phyloP scores from a whole-genome alignment of 1,140 invertebrate genomes.

The Drosophila kanapiae region DNA sequence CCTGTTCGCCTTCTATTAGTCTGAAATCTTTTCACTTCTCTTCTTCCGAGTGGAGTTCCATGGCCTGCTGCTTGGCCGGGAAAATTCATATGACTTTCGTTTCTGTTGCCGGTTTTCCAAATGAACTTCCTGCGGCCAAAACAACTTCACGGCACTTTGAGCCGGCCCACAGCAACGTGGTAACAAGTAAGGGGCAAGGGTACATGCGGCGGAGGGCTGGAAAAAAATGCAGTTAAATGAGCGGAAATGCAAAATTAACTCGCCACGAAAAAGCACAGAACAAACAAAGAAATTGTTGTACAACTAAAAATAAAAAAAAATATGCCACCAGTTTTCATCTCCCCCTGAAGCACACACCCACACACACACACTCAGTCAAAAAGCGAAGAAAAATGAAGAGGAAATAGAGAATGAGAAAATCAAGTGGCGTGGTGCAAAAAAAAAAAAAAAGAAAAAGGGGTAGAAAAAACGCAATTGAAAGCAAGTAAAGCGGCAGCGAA shows the following conservation, averaged over 20 bases:
- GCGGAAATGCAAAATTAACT: constrained; percentile 83
- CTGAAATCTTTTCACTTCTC: constrained; percentile 5
- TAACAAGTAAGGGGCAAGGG: constrained; percentile 4
- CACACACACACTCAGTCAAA: constrained; percentile 26
- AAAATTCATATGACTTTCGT: constrained; percentile 52
- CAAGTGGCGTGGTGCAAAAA: constrained; percentile 21
- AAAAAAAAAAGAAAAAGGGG: constrained; percentile 24
- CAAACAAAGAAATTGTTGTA: constrained; percentile 79
- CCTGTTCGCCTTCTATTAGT: not conserved
- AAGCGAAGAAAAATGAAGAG: constrained; percentile 68
- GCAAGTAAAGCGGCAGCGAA: constrained; percentile 33
- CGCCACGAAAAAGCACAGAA: constrained; percentile 74
- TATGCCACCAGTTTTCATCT: not conserved
- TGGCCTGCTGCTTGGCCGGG: constrained; percentile 32
- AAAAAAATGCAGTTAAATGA: constrained; percentile 76
- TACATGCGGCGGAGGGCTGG: not conserved
- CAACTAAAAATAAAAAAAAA: constrained; percentile 49
- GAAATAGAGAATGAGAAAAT: constrained; percentile 65
- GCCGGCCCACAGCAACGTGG: constrained; percentile 34
- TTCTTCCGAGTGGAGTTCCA: constrained; percentile 47
- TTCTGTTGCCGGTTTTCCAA: constrained; percentile 49
- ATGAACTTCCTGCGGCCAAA: constrained; percentile 79
- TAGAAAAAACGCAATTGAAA: constrained; percentile 42
- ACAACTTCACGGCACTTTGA: constrained; percentile 80
- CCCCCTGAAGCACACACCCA: too few species aligned